A percentile compares a stretch with the other conserved stretches of the same genome.
Conservation (phyloP, 2,888 invertebrate species). For the Lasioglossum villosulum region DNA sequence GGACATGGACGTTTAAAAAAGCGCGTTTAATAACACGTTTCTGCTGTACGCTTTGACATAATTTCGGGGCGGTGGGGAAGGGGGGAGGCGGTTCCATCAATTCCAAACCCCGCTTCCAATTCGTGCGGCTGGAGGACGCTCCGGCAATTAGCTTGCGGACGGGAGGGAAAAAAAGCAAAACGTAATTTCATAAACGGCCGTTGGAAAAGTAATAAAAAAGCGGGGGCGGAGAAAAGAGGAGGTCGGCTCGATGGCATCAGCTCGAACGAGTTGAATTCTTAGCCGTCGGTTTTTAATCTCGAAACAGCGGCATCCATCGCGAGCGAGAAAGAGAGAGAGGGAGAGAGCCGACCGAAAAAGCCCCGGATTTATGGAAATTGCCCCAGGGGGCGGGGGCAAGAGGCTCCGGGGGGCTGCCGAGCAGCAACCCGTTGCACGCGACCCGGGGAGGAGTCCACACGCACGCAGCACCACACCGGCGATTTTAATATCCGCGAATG, state of each 20-base stretch:
- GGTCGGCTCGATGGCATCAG: constrained; percentile 14
- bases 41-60: constrained; percentile 47
- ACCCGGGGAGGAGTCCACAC: background rate
- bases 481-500: constrained; percentile 80
- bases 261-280: constrained; percentile 41
- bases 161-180: constrained; percentile 27
- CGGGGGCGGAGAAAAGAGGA: background rate
- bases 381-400: background rate
- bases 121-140: constrained; percentile 31
- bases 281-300: constrained; percentile 60
- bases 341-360: constrained; percentile 20
- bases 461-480: constrained; percentile 43
- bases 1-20: constrained; percentile 31
- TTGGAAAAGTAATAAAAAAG: constrained; percentile 36
- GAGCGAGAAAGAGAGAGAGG: background rate
- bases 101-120: constrained; percentile 37
- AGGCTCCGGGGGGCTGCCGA: background rate
- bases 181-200: constrained; percentile 45
- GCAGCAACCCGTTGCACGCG: background rate
- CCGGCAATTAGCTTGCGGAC: constrained; percentile 45
- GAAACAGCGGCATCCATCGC: constrained; percentile 27
- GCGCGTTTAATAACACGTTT: constrained; percentile 49
- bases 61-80: constrained; percentile 12
- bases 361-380: constrained; percentile 62
- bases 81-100: constrained; percentile 46